A percentile compares a stretch with the other conserved stretches of the same genome.
phyloP scores from a whole-genome alignment of 2,888 invertebrate genomes.

The Heliconius charithonia region DNA sequence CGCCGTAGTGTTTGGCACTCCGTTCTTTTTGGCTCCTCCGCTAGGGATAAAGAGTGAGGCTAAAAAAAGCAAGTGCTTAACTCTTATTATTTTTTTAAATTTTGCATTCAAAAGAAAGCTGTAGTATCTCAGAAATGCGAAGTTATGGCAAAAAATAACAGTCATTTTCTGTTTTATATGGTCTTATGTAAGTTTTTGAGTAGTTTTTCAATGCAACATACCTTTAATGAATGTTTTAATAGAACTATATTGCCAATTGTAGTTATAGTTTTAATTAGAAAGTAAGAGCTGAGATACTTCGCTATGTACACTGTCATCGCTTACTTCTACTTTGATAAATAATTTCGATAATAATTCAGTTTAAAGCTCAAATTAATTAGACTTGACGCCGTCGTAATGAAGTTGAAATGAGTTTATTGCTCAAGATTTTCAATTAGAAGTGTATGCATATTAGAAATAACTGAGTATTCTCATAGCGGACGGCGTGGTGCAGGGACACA shows the following conservation, averaged over 20 bases:
- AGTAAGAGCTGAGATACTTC: background rate
- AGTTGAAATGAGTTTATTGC: slow-evolving; percentile 8
- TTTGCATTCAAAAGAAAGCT: too few species aligned
- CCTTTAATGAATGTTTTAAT: background rate
- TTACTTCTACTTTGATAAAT: background rate
- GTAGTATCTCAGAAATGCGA: background rate
- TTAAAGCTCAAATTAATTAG: slow-evolving; percentile 9
- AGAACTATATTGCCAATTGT: background rate
- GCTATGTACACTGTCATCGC: slow-evolving; percentile 14
- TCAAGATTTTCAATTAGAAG: background rate
- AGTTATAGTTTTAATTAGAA: slow-evolving; percentile 7
- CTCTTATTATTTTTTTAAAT: too few species aligned
- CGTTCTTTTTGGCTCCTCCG: too few species aligned
- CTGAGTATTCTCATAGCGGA: background rate
- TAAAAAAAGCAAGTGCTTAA: too few species aligned
- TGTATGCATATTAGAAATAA: background rate
- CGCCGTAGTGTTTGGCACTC: too few species aligned
- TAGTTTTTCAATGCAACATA: background rate
- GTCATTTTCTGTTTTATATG: background rate
- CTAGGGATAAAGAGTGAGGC: too few species aligned
- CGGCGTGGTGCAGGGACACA: too few species aligned
- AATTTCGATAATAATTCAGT: slow-evolving; percentile 13
- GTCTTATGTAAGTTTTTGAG: background rate
- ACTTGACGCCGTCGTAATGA: slow-evolving; percentile 3
- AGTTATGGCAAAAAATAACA: background rate